Percentiles rank a stretch among this genome's conserved stretches.
Conservation (phyloP, 2,113 vertebrate genomes). For the Nothobranchius kuhntae region DNA sequence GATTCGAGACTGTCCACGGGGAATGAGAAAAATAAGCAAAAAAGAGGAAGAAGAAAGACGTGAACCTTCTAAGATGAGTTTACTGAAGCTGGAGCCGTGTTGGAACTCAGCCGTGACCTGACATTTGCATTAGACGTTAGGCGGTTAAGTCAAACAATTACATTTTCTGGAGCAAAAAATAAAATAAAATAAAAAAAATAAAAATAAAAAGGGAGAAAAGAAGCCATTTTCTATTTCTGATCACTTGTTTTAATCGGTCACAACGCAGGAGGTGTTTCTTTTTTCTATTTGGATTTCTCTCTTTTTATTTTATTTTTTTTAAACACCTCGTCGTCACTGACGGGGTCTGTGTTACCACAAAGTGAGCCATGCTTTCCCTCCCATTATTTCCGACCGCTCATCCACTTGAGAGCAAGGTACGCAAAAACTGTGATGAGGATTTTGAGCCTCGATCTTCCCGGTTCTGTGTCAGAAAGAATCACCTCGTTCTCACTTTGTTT, state of each 20-base stretch:
- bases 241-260: conserved; percentile 55
- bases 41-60: not conserved
- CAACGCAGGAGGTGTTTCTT: conserved; percentile 19
- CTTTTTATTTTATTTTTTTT: conserved; percentile 2
- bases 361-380: too few species aligned
- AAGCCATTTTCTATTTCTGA: conserved; percentile 21
- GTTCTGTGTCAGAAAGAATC: conserved; percentile 3
- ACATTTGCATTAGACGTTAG: conserved; percentile 25
- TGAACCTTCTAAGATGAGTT: conserved; percentile 13
- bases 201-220: not conserved
- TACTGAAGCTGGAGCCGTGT: conserved; percentile 9
- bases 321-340: not conserved
- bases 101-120: conserved; percentile 10
- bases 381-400: conserved; percentile 35
- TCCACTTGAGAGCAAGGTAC: conserved; percentile 39
- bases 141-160: conserved; percentile 23
- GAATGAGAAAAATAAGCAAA: conserved; percentile 26
- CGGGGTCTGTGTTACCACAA: too few species aligned
- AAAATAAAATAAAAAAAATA: not conserved
- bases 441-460: conserved; percentile 27
- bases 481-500: too few species aligned
- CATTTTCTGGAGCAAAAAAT: conserved; percentile 4
- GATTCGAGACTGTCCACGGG: conserved; percentile 25
- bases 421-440: conserved; percentile 33
- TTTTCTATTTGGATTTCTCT: conserved; percentile 14